Base-by-base conservation (phyloP, 1,140 invertebrate species). In the Calycopis cecrops region DNA sequence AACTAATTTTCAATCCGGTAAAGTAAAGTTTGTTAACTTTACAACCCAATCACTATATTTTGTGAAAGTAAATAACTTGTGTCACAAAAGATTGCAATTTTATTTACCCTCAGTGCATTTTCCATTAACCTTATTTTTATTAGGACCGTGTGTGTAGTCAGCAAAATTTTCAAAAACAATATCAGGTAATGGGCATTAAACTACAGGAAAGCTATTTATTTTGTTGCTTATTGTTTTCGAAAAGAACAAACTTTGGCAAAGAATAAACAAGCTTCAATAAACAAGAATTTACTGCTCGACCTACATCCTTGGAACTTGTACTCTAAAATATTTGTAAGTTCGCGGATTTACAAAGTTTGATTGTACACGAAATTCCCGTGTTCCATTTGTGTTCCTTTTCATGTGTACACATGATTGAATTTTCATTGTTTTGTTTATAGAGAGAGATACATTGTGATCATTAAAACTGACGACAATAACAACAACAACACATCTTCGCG, bases 181-280 rank as follows among this genome's bases (percentile, higher is more conserved):
- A 57, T 59, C 54, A 63, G 53, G 57, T 59, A 63, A 62, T 55
- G 52, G 51, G 44, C 50, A 56, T 57, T 57, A 57, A 63, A 61
- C 44, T 52, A 47, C 50, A 40, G 40, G 37, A 48, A 35, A 53
- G 44, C 47, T 57, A 63, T 59, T 63, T 60, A 57, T 57, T 52
- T 48, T 53, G 54, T 63, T 63, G 50, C 50, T 62, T 62, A 63
- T 63, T 53, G 57, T 57, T 53, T 57, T 55, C 54, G 17, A 50
- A 53, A 52, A 53, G 52, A 55, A 44, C 50, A 52, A 60, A 60
- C 54, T 53, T 47, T 17, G 28, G 9, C 10, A 33, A 53, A 53
- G 37, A 53, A 44, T 44, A 44, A 44, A 44, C 40, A 44, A 53
- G 52, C 40, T 40, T 40, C 38, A 44, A 53, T 53, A 53, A 53